phyloP scores from a whole-genome alignment of 2,888 invertebrate species.

The Neoscelio sp. region DNA sequence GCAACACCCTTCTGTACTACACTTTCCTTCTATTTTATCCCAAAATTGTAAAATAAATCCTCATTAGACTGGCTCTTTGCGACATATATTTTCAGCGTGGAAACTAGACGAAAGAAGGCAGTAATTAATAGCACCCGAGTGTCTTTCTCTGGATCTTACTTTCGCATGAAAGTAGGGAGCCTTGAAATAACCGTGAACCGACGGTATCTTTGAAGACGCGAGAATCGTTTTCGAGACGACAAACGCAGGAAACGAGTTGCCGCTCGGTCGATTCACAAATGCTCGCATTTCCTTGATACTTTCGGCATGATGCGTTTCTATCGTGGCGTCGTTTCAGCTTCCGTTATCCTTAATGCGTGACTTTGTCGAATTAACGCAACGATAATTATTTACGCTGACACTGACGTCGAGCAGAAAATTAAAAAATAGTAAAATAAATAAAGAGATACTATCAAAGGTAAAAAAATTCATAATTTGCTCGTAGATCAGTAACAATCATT shows the following conservation, averaged over 20 bases:
- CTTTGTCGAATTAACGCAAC: slow-evolving; percentile 44
- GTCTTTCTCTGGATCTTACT: slow-evolving; percentile 41
- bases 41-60: slow-evolving; percentile 19
- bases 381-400: slow-evolving; percentile 40
- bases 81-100: slow-evolving; percentile 29
- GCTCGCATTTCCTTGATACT: slow-evolving; percentile 49
- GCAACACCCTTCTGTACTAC: too few relatives aligned
- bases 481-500: too few relatives aligned
- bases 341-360: slow-evolving; percentile 45
- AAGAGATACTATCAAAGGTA: too few relatives aligned
- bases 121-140: slow-evolving; percentile 61
- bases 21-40: background rate
- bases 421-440: too few relatives aligned
- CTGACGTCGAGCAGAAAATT: slow-evolving; percentile 29
- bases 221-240: slow-evolving; percentile 62
- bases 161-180: slow-evolving; percentile 36
- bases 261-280: slow-evolving; percentile 57
- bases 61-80: slow-evolving; percentile 1
- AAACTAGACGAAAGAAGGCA: slow-evolving; percentile 50
- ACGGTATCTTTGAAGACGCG: slow-evolving; percentile 63
- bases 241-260: slow-evolving; percentile 63
- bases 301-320: slow-evolving; percentile 29
- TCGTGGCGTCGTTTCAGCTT: slow-evolving; percentile 32
- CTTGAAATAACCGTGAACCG: slow-evolving; percentile 58
- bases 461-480: background rate